Percentiles rank a stretch among this genome's conserved stretches.
phyloP scores from a whole-genome alignment of 2,797 vertebrate genomes.

The Malurus splendens region DNA sequence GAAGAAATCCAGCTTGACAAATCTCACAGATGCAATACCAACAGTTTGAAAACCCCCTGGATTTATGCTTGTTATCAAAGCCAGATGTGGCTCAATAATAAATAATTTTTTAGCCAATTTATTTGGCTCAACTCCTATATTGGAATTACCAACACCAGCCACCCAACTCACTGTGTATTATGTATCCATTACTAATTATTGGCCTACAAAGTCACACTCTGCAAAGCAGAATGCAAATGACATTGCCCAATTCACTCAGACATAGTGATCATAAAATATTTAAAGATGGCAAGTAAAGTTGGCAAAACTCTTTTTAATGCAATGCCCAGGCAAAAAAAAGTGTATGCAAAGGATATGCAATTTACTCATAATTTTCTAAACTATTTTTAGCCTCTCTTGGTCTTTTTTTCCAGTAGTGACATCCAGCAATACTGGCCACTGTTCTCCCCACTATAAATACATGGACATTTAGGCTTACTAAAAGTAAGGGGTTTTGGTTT shows the following conservation, averaged over 20 bases:
- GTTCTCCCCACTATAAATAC: background rate
- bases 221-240: background rate
- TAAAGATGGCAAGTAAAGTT: background rate
- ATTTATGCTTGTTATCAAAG: background rate
- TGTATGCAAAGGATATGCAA: background rate
- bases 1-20: background rate
- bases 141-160: background rate
- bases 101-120: background rate
- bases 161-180: background rate
- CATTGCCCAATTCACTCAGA: background rate
- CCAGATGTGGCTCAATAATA: background rate
- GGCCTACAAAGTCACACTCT: background rate
- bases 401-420: background rate
- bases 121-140: background rate
- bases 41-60: background rate
- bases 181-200: background rate
- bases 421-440: background rate
- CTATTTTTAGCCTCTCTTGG: background rate
- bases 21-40: background rate
- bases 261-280: background rate
- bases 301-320: background rate
- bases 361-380: background rate
- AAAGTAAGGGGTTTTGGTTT: fast-evolving
- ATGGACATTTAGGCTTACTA: background rate
- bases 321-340: background rate